A percentile compares a stretch with the other conserved stretches of the same genome.
Conservation (phyloP, 2,113 vertebrate species). For the Pachycephala philippinensis region DNA sequence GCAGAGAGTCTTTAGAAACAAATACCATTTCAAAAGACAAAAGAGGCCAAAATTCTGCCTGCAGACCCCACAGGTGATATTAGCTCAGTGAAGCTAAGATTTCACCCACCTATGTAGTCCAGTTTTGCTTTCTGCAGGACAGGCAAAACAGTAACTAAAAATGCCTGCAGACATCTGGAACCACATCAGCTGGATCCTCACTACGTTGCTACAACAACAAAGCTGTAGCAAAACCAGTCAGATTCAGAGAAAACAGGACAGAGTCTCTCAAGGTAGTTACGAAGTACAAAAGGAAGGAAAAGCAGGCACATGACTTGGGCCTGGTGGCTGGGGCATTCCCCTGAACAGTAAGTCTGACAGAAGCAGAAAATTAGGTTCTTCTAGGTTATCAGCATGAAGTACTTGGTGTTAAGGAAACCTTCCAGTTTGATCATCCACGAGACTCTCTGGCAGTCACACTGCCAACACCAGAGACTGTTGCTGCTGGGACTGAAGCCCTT, state of each 20-base stretch:
- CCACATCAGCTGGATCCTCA: not conserved
- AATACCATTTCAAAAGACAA: not conserved
- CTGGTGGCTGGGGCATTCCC: not conserved
- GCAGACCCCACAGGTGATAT: not conserved
- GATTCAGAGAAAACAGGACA: not conserved
- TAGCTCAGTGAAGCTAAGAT: not conserved
- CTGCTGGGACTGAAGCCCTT: not conserved
- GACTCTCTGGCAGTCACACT: not conserved
- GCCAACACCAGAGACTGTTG: not conserved
- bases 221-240: not conserved
- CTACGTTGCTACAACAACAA: not conserved
- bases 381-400: not conserved
- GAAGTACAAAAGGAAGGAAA: not conserved
- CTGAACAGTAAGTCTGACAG: not conserved
- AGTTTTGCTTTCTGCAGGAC: not conserved
- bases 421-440: not conserved
- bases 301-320: not conserved
- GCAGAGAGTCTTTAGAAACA: not conserved
- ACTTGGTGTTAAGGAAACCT: not conserved
- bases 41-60: not conserved
- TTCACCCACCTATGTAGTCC: not conserved
- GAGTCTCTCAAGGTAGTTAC: not conserved
- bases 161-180: not conserved
- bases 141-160: not conserved
- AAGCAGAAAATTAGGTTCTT: not conserved